Evolutionary conservation across 2,113 vertebrate species (phyloP), one percentile per base, ranked within the genome.

Genomic region (Antechinus flavipes): DNA sequence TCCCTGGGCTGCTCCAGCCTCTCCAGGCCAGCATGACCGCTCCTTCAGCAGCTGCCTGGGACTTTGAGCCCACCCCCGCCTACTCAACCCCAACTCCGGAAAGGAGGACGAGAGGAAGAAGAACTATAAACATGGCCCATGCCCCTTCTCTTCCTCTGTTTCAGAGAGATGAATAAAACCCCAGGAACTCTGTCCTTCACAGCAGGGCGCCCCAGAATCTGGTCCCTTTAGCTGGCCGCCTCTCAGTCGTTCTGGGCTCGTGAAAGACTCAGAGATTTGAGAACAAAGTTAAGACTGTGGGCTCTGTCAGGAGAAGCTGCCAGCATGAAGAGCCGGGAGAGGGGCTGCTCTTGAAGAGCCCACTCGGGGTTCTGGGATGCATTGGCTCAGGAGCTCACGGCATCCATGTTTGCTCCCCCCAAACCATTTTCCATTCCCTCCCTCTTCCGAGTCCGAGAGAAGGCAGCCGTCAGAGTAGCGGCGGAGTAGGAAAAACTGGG

Each of bases 351-450:
- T 68, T 35, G 35, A 76, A 16, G 12, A 68, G 61, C 14, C 68
- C 35, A 0, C 61, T 35, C 0, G 14, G 61, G 30, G 30, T 6
- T 2, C 61, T 19, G 30, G 68, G 68, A 19, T 2, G 5, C n/a
- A 19, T n/a, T 2, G 14, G 30, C 61, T n/a, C 30, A 14, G 0
- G 3, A 61, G 58, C 58, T 12, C 9, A 0, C 1, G 10, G 0
- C 25, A 3, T 11, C 58, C 30, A 8, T 27, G 5, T 35, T 16
- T 35, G 27, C 30, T 68, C 14, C 4, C 58, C 61, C 30, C 14
- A 35, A 30, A 11, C 61, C 61, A 2, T 42, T 84, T n/a, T 84
- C 68, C 68, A n/a, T 16, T n/a, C 30, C 1, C 2, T 4, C 35
- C 61, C 61, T 42, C 12, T n/a, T 84, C 35, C 68, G 16, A 19